phyloP scores from a whole-genome alignment of 2,888 invertebrate genomes.

The Limnephilus lunatus region DNA sequence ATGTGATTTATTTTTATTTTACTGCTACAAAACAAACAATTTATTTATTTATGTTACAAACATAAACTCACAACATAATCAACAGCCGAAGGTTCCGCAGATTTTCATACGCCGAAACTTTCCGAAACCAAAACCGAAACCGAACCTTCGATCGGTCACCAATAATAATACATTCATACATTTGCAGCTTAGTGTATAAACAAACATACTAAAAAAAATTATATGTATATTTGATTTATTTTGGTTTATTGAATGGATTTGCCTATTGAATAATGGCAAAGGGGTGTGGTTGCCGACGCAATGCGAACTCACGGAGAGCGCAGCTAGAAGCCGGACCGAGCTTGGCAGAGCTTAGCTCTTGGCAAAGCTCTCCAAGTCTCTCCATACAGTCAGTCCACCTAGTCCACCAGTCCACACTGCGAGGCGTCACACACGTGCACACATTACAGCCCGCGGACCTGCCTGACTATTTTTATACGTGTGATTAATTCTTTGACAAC shows the following conservation, averaged over 20 bases:
- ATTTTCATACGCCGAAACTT: too few species aligned
- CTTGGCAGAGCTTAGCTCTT: slow-evolving; percentile 13
- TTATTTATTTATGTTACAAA: too few species aligned
- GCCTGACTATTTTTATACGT: slow-evolving; percentile 5
- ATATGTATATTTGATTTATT: too few species aligned
- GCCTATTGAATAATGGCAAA: not conserved
- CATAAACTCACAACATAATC: too few species aligned
- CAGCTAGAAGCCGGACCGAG: not conserved
- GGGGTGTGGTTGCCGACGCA: slow-evolving; percentile 40
- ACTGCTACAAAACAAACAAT: too few species aligned
- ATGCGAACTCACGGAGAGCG: not conserved
- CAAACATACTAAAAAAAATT: too few species aligned
- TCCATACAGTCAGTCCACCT: not conserved
- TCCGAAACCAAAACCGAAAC: too few species aligned
- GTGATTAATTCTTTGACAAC: not conserved
- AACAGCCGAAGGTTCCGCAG: too few species aligned
- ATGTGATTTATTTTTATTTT: too few species aligned
- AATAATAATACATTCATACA: too few species aligned
- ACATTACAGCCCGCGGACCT: not conserved
- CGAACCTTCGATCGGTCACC: too few species aligned
- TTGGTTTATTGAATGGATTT: not conserved
- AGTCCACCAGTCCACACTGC: not conserved
- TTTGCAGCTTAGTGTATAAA: too few species aligned
- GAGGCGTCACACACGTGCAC: not conserved
- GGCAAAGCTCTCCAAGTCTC: not conserved